Evolutionary conservation across 2,888 invertebrate species (phyloP), one percentile per base, ranked within the genome.

Genomic region (Sminthurinus aureus): DNA sequence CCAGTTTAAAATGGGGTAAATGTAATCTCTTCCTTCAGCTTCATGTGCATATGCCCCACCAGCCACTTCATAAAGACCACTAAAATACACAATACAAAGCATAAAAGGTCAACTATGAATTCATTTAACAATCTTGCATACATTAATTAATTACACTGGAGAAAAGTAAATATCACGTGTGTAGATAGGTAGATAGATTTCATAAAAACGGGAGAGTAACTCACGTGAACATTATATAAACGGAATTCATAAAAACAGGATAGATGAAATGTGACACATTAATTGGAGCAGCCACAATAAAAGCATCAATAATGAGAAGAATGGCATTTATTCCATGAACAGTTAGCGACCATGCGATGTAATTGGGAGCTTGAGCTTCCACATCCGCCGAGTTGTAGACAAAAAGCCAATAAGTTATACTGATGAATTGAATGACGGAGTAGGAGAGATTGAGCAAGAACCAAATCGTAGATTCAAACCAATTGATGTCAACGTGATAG

Each of bases 321-420:
- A 81, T 26, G 2, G 75, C 81, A 50, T 81, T 81, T n/a, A 81
- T 74, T 38, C 81, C 81, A 74, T 81, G 81, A 12, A 81, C 81
- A 9, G 74, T 66, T 8, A 81, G 38, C n/a, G 73, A 73, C 50
- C 24, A 69, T 22, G 67, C 79, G 6, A 71, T 22, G 9, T 12
- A 18, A 22, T 20, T 24, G 11, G 77, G 77, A 11, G 50, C 13
- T 20, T 58, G n/a, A 26, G 52, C 22, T 2, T 52, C 74, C 3
- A 20, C 9, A 6, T 50, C 58, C 22, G 24, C 15, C 20, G 52
- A 3, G 13, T 73, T 52, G 38, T 75, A 75, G 0, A 81, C 38
- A 9, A 81, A 74, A 3, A 64, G 13, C 81, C 81, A 81, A 66
- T 81, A 81, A 0, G 81, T 50, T 0, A 81, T 38, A 12, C 58